Conservation (phyloP, 2,113 vertebrate species). For the Phodopus roborovskii region DNA sequence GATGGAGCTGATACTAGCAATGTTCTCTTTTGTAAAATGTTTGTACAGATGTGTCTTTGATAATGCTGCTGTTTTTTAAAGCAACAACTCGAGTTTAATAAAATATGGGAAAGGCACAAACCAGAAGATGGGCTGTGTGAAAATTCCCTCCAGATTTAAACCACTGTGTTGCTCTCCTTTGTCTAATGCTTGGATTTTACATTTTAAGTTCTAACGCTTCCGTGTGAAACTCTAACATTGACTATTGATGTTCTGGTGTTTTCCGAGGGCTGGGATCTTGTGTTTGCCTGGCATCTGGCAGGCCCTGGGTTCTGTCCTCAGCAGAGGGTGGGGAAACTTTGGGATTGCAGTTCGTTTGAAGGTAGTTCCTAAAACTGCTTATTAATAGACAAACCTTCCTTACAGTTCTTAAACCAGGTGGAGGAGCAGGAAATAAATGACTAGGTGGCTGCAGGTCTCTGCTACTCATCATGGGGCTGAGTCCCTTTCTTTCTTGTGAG, state of each 20-base stretch:
- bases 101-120: slow-evolving; percentile 56
- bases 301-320: neutral
- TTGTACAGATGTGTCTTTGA: slow-evolving; percentile 75
- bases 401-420: neutral
- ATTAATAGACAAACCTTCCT: neutral
- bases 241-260: neutral
- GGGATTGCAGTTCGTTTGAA: neutral
- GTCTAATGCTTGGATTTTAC: neutral
- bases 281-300: neutral
- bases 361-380: neutral
- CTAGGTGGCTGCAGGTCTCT: neutral
- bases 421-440: neutral
- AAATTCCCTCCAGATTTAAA: slow-evolving; percentile 15
- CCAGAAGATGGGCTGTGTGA: slow-evolving; percentile 53
- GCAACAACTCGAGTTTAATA: slow-evolving; percentile 58
- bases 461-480: neutral
- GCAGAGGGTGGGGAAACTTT: neutral
- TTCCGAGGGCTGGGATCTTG: neutral
- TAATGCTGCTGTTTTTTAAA: slow-evolving; percentile 64
- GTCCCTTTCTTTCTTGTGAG: neutral
- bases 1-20: neutral
- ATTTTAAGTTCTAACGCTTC: neutral
- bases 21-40: slow-evolving; percentile 74
- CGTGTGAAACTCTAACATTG: neutral
- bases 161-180: neutral